Conservation (phyloP, 35 echinoderm and acorn worm genomes). For the Heliocidaris tuberculata region DNA sequence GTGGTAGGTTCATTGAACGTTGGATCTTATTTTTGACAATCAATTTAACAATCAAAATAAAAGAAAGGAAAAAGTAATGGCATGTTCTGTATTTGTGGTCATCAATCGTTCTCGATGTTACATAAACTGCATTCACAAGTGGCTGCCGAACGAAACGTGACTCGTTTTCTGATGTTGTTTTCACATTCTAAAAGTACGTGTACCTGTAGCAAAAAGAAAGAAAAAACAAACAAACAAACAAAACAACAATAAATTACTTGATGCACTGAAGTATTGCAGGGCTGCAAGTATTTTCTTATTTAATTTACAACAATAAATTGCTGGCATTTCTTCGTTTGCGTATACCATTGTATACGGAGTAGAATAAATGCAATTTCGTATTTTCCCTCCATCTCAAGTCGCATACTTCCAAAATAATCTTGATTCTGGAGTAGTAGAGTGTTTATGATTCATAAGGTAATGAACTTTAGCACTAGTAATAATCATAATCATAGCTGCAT, state of each 20-base stretch:
- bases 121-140: constrained; percentile 58
- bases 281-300: background rate
- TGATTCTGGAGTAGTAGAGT: no score
- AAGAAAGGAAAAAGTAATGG: background rate
- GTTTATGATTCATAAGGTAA: no score
- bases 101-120: constrained; percentile 38
- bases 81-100: background rate
- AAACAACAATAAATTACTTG: background rate
- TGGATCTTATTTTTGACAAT: background rate
- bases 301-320: background rate
- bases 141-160: constrained; percentile 58
- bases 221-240: constrained; percentile 23
- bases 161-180: constrained; percentile 38
- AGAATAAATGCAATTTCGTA: no score
- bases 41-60: background rate
- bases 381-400: no score
- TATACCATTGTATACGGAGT: no score
- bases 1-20: background rate
- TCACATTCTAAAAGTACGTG: constrained; percentile 63
- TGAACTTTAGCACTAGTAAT: no score
- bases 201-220: constrained; percentile 45
- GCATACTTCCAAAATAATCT: no score
- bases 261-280: background rate
- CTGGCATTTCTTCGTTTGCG: background rate
- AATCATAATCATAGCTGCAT: no score